Percentiles rank a stretch among this genome's conserved stretches.
These are phyloP conservation scores for Formicarius rufipectus DNA, from an alignment of 2,113 vertebrate species.

Conservation along the genomic window DNA sequence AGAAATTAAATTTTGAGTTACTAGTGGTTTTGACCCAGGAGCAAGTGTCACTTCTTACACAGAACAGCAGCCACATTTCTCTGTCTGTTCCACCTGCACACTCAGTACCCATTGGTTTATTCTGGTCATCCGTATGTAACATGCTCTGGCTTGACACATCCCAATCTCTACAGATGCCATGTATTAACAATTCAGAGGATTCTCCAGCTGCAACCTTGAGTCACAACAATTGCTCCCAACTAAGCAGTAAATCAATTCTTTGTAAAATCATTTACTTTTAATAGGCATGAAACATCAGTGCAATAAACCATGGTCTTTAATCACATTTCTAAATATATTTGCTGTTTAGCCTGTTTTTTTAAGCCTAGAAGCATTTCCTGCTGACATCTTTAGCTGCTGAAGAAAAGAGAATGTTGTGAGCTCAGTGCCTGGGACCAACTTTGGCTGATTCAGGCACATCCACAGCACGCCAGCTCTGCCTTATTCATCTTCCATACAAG, in stretches of 20 bases:
- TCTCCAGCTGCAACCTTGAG: background rate
- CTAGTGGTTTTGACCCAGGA: background rate
- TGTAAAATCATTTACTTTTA: background rate
- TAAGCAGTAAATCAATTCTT: background rate
- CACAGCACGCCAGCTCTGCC: background rate
- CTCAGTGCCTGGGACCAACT: background rate
- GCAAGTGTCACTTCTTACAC: background rate
- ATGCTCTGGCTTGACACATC: background rate
- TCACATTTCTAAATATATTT: background rate
- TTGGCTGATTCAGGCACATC: background rate
- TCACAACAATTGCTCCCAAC: background rate
- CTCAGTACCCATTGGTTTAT: background rate
- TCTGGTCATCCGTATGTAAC: background rate
- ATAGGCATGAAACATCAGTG: background rate
- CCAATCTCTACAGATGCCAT: background rate
- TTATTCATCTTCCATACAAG: background rate
- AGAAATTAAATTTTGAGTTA: background rate
- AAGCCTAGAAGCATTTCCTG: background rate
- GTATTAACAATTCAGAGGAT: background rate
- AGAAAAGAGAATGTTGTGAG: background rate
- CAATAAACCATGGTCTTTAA: background rate
- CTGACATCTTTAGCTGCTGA: background rate
- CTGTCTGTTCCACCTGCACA: background rate
- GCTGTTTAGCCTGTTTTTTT: background rate
- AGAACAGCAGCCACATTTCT: background rate